Evolutionary conservation across 2,797 vertebrate species (phyloP).

Genomic region (Pangasius larnaudii): DNA sequence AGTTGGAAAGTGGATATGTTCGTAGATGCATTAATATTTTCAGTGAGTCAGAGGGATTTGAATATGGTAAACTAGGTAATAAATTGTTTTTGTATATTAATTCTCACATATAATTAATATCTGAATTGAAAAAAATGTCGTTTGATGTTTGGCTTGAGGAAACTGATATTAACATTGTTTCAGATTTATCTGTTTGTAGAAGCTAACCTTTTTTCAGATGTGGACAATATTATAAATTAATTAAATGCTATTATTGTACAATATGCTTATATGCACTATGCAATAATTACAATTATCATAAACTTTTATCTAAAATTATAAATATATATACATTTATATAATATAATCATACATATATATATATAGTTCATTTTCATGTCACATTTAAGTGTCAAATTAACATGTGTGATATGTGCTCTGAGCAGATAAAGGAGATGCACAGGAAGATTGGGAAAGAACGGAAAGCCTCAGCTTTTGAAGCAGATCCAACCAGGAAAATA

Average conservation of each 20-base stretch:
- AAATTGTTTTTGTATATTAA: not conserved
- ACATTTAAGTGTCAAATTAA: not conserved
- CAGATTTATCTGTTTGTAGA: not conserved
- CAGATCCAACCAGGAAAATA: constrained; percentile 37
- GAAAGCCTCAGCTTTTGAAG: constrained; percentile 14
- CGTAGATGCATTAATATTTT: not conserved
- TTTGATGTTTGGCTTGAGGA: not conserved
- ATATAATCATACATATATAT: not conserved
- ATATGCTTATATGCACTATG: not conserved
- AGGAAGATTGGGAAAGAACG: not conserved
- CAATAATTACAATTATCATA: not conserved
- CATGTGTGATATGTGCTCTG: not conserved
- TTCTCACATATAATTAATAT: not conserved
- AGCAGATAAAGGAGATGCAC: not conserved
- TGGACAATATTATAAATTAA: not conserved
- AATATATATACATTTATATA: not conserved
- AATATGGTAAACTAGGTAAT: not conserved
- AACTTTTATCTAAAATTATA: not conserved
- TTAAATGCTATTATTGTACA: not conserved
- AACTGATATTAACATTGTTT: not conserved
- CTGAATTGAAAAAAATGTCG: not conserved
- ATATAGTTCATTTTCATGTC: not conserved
- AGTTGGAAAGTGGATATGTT: not conserved
- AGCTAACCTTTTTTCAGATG: not conserved
- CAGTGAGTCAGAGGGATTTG: not conserved